Conservation (phyloP, 2,113 vertebrate genomes). For the Corythornis vintsioides region DNA sequence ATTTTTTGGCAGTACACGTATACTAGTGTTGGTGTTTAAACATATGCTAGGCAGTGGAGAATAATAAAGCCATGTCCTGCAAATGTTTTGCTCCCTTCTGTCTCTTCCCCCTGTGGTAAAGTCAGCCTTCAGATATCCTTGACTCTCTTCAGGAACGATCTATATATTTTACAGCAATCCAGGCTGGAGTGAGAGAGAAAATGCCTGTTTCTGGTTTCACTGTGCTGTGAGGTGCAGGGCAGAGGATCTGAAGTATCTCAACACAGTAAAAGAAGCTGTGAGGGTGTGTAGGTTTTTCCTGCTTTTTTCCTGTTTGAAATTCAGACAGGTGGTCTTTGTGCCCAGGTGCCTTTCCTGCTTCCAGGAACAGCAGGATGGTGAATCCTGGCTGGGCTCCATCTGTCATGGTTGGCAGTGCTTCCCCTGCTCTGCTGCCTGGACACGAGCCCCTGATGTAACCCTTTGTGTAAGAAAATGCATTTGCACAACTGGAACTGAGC, state of each 20-base stretch:
- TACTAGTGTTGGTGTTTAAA: not conserved
- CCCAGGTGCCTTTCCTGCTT: not conserved
- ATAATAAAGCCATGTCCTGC: not conserved
- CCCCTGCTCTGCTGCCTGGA: not conserved
- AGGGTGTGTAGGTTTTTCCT: not conserved
- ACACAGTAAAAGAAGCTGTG: not conserved
- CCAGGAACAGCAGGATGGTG: not conserved
- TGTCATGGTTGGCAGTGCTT: not conserved
- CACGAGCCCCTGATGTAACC: not conserved
- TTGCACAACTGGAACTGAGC: not conserved
- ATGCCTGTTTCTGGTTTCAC: not conserved
- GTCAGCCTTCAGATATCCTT: not conserved
- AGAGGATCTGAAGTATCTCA: not conserved
- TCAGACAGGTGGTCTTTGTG: not conserved
- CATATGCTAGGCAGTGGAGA: not conserved
- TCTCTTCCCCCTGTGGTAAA: not conserved
- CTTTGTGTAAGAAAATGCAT: not conserved
- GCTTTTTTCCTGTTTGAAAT: not conserved
- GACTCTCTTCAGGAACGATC: not conserved
- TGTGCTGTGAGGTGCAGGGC: not conserved
- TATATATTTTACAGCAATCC: not conserved
- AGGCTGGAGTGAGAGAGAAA: not conserved
- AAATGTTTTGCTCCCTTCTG: not conserved
- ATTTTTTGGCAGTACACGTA: not conserved
- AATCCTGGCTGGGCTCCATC: not conserved